phyloP scores from a whole-genome alignment of 2,797 vertebrate species.

The Melanotaenia maccullochi region DNA sequence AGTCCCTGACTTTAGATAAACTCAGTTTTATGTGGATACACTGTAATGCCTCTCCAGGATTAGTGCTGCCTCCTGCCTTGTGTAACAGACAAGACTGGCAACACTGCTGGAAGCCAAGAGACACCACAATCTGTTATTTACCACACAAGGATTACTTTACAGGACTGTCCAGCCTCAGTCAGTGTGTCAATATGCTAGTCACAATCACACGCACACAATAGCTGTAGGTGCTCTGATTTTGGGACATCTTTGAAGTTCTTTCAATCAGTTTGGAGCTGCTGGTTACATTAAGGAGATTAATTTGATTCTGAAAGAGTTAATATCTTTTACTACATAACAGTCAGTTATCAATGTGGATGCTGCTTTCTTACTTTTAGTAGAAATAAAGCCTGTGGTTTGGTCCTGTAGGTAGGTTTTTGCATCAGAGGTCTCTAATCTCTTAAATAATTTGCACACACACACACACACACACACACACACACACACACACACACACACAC shows the following conservation, averaged over 20 bases:
- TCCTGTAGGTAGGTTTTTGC: slow-evolving; percentile 44
- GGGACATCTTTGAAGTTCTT: slow-evolving; percentile 14
- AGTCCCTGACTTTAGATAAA: not conserved
- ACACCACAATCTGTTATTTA: slow-evolving; percentile 44
- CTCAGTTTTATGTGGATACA: not conserved
- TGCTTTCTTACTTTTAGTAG: slow-evolving; percentile 22
- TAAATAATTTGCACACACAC: slow-evolving; percentile 33
- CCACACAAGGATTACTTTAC: slow-evolving; percentile 33
- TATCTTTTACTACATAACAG: not conserved
- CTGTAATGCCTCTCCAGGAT: not conserved
- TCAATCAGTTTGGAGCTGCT: not conserved
- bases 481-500: slow-evolving; percentile 20
- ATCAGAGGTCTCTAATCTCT: slow-evolving; percentile 62
- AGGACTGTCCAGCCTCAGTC: slow-evolving; percentile 33
- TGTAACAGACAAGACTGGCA: slow-evolving; percentile 19
- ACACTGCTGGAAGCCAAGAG: slow-evolving; percentile 33
- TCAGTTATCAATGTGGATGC: not conserved
- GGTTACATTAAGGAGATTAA: slow-evolving; percentile 2
- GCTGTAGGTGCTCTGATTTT: slow-evolving; percentile 1
- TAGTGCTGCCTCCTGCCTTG: not conserved
- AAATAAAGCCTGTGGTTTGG: slow-evolving; percentile 54
- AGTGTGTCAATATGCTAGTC: slow-evolving; percentile 33
- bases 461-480: slow-evolving; percentile 1
- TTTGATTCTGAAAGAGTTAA: not conserved
- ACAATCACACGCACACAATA: slow-evolving; percentile 10